phyloP scores from a whole-genome alignment of 2,797 vertebrate species.

The Falco peregrinus region DNA sequence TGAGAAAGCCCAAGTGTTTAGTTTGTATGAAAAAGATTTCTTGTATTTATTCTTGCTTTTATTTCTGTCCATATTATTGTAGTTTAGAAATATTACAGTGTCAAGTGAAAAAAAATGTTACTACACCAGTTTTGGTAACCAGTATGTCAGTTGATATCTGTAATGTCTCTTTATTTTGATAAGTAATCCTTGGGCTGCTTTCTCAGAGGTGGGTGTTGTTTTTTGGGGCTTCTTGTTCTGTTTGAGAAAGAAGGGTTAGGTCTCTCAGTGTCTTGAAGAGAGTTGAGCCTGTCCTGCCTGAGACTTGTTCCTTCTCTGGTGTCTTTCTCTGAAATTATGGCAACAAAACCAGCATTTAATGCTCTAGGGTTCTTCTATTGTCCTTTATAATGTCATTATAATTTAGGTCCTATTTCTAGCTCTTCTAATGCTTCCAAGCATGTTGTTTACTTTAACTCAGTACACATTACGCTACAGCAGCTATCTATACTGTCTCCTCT shows the following conservation, averaged over 20 bases:
- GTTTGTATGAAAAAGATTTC: neutral
- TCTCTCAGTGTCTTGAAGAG: neutral
- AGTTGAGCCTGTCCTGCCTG: neutral
- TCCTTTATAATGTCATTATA: neutral
- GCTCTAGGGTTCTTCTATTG: neutral
- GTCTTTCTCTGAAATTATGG: neutral
- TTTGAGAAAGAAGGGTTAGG: neutral
- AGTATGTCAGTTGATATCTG: neutral
- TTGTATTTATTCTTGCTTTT: neutral
- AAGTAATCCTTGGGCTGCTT: neutral
- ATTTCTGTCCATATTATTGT: neutral
- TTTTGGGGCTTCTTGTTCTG: rapidly evolving
- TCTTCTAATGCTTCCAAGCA: conserved; percentile 8
- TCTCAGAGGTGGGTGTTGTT: neutral
- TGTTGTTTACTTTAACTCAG: conserved; percentile 10
- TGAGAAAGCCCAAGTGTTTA: neutral
- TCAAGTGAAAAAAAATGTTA: neutral
- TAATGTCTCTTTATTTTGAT: neutral
- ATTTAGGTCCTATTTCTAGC: neutral
- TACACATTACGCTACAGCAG: neutral
- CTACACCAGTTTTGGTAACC: neutral
- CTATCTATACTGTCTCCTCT: neutral
- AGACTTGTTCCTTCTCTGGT: neutral
- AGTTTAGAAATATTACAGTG: neutral
- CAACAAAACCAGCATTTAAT: neutral